phyloP scores from a whole-genome alignment of 1,140 invertebrate genomes.

The Coptotermes formosanus region DNA sequence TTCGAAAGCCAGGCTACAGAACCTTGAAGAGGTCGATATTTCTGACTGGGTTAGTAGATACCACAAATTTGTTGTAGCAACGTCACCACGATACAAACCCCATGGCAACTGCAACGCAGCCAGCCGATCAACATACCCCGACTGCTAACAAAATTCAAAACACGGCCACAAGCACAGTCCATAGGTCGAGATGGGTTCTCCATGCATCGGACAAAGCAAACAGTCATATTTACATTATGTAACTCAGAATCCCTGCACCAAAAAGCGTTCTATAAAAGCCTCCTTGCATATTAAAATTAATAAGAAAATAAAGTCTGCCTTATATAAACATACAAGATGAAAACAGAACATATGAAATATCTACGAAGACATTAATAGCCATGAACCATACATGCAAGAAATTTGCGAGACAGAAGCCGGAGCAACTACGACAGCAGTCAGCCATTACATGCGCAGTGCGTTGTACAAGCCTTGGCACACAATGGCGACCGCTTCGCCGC shows the following conservation, averaged over 20 bases:
- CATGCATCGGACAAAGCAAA: not conserved
- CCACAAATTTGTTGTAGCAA: slow-evolving; percentile 5
- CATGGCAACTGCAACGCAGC: not conserved
- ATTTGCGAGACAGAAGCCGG: not conserved
- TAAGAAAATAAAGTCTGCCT: not conserved
- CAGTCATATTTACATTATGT: slow-evolving; percentile 7
- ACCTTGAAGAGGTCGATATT: not conserved
- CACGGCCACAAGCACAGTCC: not conserved
- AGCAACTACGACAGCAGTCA: not conserved
- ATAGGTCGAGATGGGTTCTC: not conserved
- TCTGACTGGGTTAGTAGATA: not conserved
- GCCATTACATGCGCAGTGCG: not conserved
- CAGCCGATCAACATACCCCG: not conserved
- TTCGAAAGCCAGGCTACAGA: not conserved
- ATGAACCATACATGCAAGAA: slow-evolving; percentile 11
- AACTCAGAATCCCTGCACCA: not conserved
- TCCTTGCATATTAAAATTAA: not conserved
- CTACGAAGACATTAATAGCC: slow-evolving; percentile 1
- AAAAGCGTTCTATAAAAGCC: not conserved
- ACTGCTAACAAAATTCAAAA: not conserved
- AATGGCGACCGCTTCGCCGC: not conserved
- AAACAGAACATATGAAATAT: not conserved
- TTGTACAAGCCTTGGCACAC: not conserved
- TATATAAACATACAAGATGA: not conserved
- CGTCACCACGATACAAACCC: not conserved